phyloP scores from a whole-genome alignment of 2,888 invertebrate species.

The Hoplodrina blanda region DNA sequence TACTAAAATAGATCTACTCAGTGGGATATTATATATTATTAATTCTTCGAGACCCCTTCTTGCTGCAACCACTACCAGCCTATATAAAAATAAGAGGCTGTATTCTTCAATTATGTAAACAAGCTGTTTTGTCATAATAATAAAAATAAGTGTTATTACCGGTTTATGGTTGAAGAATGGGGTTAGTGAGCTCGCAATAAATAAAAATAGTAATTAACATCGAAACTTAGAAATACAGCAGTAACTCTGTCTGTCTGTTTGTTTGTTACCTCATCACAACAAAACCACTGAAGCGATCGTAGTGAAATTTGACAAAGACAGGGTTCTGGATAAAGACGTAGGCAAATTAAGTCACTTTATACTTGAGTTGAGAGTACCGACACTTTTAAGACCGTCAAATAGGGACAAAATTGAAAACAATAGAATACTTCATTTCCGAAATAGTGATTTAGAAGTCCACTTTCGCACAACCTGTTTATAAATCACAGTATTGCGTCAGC shows the following conservation, averaged over 20 bases:
- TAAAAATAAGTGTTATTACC: constrained; percentile 11
- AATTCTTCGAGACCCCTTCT: neutral
- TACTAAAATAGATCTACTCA: no score
- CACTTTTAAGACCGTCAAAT: neutral
- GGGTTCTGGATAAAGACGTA: no score
- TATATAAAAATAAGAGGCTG: neutral
- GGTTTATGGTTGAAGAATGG: constrained; percentile 4
- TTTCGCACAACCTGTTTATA: constrained; percentile 28
- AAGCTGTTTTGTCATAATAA: constrained; percentile 19
- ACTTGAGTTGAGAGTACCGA: no score
- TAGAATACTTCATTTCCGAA: neutral
- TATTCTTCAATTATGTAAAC: constrained; percentile 18
- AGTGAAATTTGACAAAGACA: no score
- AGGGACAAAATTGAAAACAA: neutral
- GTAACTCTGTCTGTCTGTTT: neutral
- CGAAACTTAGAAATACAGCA: neutral
- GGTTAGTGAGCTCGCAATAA: constrained; percentile 25
- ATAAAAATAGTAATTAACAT: constrained; percentile 9
- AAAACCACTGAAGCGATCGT: neutral
- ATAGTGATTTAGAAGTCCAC: no score
- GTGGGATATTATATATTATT: no score
- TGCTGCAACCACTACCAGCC: neutral
- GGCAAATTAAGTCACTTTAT: no score
- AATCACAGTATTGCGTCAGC: constrained; percentile 20
- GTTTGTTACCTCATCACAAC: neutral